These are phyloP conservation scores for Origma solitaria DNA, from an alignment of 2,113 vertebrate genomes.

Conservation along the genomic window DNA sequence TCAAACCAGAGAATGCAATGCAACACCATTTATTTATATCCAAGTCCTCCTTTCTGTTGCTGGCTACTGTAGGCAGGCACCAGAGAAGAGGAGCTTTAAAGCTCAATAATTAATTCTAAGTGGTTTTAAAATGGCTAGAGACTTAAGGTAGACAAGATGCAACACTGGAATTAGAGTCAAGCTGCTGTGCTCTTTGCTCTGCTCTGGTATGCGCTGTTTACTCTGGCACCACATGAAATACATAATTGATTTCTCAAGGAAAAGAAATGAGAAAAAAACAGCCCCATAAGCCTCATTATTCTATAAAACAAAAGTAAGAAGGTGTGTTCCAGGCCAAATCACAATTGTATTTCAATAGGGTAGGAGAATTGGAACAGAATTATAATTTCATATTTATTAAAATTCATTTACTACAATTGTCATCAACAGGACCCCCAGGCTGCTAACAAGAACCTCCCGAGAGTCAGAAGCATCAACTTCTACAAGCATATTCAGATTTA, in stretches of 20 bases:
- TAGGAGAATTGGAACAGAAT: not conserved
- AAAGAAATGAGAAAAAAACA: not conserved
- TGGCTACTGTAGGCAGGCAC: not conserved
- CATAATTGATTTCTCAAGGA: conserved; percentile 11
- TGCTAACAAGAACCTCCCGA: conserved; percentile 20
- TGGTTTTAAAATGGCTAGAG: conserved; percentile 26
- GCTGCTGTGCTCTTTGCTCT: not conserved
- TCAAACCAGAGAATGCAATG: conserved; percentile 1
- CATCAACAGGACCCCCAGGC: conserved; percentile 1
- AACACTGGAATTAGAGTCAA: conserved; percentile 5
- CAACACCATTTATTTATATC: conserved; percentile 46
- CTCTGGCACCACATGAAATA: conserved; percentile 10
- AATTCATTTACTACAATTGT: conserved; percentile 35
- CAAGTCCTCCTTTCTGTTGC: not conserved
- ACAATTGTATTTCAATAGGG: not conserved
- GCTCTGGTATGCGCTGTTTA: conserved; percentile 10
- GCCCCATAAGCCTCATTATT: not conserved
- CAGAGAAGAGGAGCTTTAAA: not conserved
- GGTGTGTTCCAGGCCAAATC: conserved; percentile 2
- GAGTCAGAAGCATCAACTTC: conserved; percentile 16
- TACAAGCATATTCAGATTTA: not conserved
- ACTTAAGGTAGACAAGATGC: conserved; percentile 38
- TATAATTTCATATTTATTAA: conserved; percentile 14
- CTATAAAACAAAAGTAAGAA: not conserved
- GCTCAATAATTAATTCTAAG: conserved; percentile 40